Evolutionary conservation across 2,888 invertebrate genomes (phyloP).

Genomic region (Pantelozetes paolii): DNA sequence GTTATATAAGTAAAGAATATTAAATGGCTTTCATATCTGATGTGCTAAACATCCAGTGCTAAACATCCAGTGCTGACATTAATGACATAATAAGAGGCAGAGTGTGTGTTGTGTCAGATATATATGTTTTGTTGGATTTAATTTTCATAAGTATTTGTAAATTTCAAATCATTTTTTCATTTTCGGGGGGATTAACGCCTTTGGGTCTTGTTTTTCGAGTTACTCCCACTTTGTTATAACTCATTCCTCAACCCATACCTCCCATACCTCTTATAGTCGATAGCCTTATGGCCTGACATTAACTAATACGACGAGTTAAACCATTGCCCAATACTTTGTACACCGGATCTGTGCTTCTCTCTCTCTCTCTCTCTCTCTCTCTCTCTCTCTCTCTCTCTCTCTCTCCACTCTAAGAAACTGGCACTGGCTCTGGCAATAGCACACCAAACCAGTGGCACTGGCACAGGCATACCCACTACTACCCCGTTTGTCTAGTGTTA

Average conservation of each 20-base stretch:
- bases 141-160: not conserved
- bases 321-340: not conserved
- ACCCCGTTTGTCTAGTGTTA: slow-evolving; percentile 31
- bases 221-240: slow-evolving; percentile 6
- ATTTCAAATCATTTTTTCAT: no score
- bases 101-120: slow-evolving; percentile 13
- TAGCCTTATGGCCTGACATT: not conserved
- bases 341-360: not conserved
- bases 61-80: no score
- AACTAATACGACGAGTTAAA: not conserved
- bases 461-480: not conserved
- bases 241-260: not conserved
- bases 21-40: not conserved
- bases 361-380: no score
- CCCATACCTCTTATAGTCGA: not conserved
- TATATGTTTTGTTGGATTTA: not conserved
- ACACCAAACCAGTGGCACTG: not conserved
- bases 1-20: no score
- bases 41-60: not conserved
- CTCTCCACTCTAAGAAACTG: no score
- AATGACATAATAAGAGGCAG: no score
- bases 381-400: no score
- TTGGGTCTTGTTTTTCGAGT: slow-evolving; percentile 24
- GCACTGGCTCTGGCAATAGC: no score
- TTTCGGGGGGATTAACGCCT: slow-evolving; percentile 12